Conservation (phyloP, 2,797 vertebrate species). For the Australoheros facetus region DNA sequence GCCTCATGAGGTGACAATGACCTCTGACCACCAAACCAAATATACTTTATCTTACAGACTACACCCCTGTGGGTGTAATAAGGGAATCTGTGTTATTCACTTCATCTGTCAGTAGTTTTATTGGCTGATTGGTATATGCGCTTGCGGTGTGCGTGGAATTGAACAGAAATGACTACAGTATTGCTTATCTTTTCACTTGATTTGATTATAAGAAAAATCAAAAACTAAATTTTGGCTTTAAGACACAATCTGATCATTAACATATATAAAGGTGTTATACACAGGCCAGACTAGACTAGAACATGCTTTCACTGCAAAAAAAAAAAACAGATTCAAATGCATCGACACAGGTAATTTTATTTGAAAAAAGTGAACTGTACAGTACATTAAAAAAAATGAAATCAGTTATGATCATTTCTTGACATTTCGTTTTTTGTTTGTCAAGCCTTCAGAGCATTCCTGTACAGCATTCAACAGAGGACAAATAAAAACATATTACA, state of each 20-base stretch:
- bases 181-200: background rate
- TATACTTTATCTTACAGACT: too few relatives aligned
- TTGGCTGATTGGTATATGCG: background rate
- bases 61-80: too few relatives aligned
- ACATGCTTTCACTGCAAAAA: background rate
- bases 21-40: too few relatives aligned
- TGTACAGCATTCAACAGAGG: conserved; percentile 66
- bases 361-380: conserved; percentile 81
- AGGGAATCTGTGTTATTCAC: too few relatives aligned
- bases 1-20: too few relatives aligned
- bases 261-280: background rate
- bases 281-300: background rate
- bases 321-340: conserved; percentile 29
- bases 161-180: background rate
- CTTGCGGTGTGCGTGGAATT: background rate
- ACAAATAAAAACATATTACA: conserved; percentile 67
- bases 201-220: background rate
- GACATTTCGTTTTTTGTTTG: conserved; percentile 56
- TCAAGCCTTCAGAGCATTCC: conserved; percentile 58
- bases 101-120: background rate
- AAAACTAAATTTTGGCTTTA: background rate
- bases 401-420: conserved; percentile 63
- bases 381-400: conserved; percentile 79
- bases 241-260: background rate
- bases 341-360: conserved; percentile 79